Evolutionary conservation across 2,888 invertebrate species (phyloP), one percentile per base, ranked within the genome.

Genomic region (Zygothrica quintamaculata): DNA sequence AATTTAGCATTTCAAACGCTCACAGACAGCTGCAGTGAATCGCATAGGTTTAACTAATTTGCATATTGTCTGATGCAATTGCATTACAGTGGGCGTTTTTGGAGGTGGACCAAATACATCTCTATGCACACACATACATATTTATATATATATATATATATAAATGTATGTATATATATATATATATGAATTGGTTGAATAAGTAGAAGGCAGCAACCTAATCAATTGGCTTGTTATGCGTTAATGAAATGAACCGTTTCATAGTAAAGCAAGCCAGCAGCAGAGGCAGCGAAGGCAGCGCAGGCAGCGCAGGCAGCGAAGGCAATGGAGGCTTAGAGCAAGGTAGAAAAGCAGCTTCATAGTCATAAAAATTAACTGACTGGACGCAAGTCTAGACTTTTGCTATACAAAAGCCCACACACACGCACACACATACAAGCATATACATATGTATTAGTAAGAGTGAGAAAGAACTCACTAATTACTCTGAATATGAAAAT

Each of bases 51-150:
- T 68, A 65, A 62, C 82, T 79, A 82, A 79, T 79, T 79, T 79
- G 79, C 79, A 79, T 79, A 79, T 79, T 82, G 65, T 69, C 71
- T 65, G 65, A 25, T 55, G 65, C 79, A 71, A 79, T 77, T 79
- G 68, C 77, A 79, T 79, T 71, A 74, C 47, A 46, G 37, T 18
- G 3, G 5, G 31, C n/a, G 15, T 13, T 9, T 29, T 9, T 25
- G 11, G 2, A 1, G 0, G 2, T 26, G 11, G 3, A 8, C n/a
- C n/a, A n/a, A n/a, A n/a, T n/a, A n/a, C n/a, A n/a, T n/a, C n/a
- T n/a, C n/a, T n/a, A n/a, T n/a, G n/a, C n/a, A n/a, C n/a, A n/a
- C n/a, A n/a, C n/a, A n/a, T n/a, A n/a, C n/a, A n/a, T n/a, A n/a
- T n/a, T n/a, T n/a, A n/a, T n/a, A n/a, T n/a, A n/a, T n/a, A n/a